Base-by-base conservation (phyloP, 2,797 vertebrate species). In the Anableps anableps region DNA sequence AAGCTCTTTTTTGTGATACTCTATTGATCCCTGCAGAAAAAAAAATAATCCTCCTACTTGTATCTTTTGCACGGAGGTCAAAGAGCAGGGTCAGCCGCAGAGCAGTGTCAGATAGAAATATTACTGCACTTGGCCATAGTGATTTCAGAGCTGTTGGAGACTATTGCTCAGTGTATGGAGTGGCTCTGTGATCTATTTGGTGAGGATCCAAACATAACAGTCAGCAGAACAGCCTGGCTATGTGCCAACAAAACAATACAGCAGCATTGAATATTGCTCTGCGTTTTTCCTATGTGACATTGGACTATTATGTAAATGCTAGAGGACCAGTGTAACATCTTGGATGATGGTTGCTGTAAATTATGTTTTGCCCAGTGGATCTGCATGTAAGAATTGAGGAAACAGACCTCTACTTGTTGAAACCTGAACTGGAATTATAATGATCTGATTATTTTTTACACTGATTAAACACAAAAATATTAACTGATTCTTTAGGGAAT, bases 31-130 rank as follows among this genome's bases (percentile, higher is more conserved):
- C 75, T 50, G 23, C 7, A 0, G 80, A 72, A 83, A 88, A 83
- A 88, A 58, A 72, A 88, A 86, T 86, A 83, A 87, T 89, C 79
- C 77, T 83, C 88, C 82, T 81, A 76, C 82, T 87, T 79, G 83
- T 77, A 82, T 77, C 58, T 81, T 85, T 82, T 87, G 48, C 51
- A n/a, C 73, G 48, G 43, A 88, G 86, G 88, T 88, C 88, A 91
- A 88, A 84, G 87, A 82, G 72, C 79, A 75, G 77, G 86, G 82
- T 82, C 80, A 76, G 85, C 72, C 48, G 31, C 74, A 81, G 75
- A 89, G 75, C 80, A 79, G 74, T 70, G 82, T 81, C 83, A 79
- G 79, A 72, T 41, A 72, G 76, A 85, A 81, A 75, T 70, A 88
- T 80, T 66, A 76, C n/a, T 48, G n/a, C 43, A 43, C 72, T 26